Evolutionary conservation across 2,797 vertebrate genomes (phyloP), one percentile per base, ranked within the genome.

Genomic region (Myotis planiceps): DNA sequence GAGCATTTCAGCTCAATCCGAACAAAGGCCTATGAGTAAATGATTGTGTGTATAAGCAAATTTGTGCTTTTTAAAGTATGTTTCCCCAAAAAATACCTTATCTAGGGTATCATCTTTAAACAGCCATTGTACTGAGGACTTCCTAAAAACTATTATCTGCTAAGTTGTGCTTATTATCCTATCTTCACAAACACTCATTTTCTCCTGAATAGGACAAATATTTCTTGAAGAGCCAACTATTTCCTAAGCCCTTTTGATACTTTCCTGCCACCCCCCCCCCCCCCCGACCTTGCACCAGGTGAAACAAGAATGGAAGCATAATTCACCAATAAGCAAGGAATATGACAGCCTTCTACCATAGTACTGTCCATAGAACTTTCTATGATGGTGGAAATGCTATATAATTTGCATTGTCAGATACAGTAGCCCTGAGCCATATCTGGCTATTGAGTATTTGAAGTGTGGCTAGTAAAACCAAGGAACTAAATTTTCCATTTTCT

Each of bases 141-240:
- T 97, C 51, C 85, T 86, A 49, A 69, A 92, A 94, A 91, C n/a
- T 29, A 69, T 84, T 58, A 94, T 80, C 39, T 65, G 23, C 87
- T 89, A 91, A 92, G 68, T 66, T 87, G 82, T 69, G 90, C 45
- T 97, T 95, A 92, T 80, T 93, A 94, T 89, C 89, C 87, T 82
- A 80, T 94, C 82, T 96, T 86, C 78, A 87, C 51, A 96, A 66
- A 81, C 71, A 75, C 27, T 90, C 55, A 95, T 95, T 97, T 88
- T 95, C 91, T 85, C 68, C 82, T 85, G 81, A 92, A 94, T 89
- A 80, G 63, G 76, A 96, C 93, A 71, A 89, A 78, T 85, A 29
- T 91, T 94, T 93, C 68, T 92, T 96, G 66, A 95, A 93, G 74
- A 87, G 49, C 94, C 90, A 71, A 89, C 78, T 82, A 29, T 91